Evolutionary conservation across 2,113 vertebrate species (phyloP).

Genomic region (Butorides virescens): DNA sequence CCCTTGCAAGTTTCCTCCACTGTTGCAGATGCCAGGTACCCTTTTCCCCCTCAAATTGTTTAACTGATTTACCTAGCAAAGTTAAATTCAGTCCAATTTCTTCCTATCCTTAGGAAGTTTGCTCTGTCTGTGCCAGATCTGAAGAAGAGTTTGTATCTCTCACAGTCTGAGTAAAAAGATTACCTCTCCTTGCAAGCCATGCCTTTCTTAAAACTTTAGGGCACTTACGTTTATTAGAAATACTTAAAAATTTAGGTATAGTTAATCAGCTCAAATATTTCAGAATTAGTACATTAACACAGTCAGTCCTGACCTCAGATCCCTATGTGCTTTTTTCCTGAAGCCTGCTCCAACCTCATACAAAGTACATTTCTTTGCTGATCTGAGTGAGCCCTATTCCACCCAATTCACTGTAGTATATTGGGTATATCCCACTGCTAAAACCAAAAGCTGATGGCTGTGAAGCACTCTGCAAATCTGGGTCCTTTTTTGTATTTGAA

Average conservation of each 20-base stretch:
- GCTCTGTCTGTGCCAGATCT: background rate
- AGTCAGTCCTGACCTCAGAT: background rate
- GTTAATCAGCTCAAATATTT: background rate
- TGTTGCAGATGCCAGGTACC: background rate
- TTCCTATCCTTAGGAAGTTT: background rate
- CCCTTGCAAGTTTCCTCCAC: background rate
- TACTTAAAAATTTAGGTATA: background rate
- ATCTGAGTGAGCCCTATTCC: background rate
- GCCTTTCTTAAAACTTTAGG: background rate
- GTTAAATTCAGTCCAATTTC: background rate
- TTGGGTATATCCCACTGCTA: background rate
- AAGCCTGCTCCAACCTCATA: background rate
- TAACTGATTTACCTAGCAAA: background rate
- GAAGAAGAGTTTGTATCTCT: background rate
- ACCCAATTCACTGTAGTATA: background rate
- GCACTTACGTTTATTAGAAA: background rate
- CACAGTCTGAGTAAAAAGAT: background rate
- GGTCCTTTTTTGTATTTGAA: background rate
- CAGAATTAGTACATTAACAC: background rate
- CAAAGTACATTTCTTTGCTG: background rate
- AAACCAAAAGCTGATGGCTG: background rate
- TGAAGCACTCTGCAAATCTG: background rate
- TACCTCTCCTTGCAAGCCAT: background rate
- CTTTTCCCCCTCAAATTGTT: background rate
- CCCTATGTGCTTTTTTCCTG: background rate